A percentile compares a stretch with the other conserved stretches of the same genome.
phyloP scores from a whole-genome alignment of 2,888 invertebrate genomes.

The Leptopilina myrica region DNA sequence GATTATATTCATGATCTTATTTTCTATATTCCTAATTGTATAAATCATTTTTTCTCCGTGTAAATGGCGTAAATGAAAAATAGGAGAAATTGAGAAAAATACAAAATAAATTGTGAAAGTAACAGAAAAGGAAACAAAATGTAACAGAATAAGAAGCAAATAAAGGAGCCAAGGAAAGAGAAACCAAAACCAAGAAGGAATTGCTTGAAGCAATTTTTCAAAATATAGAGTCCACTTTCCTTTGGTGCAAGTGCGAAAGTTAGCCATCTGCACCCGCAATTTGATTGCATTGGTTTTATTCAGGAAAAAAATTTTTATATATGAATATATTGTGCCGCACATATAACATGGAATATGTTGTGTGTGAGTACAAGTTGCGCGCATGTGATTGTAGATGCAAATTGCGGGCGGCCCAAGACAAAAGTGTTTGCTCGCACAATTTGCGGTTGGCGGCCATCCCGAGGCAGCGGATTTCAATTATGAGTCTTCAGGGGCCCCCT shows the following conservation, averaged over 20 bases:
- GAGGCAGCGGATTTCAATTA: constrained; percentile 75
- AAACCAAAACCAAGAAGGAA: neutral
- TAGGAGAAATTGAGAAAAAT: no score
- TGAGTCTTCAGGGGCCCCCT: constrained; percentile 69
- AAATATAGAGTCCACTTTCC: constrained; percentile 9
- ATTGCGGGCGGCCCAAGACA: constrained; percentile 71
- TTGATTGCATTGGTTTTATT: constrained; percentile 25
- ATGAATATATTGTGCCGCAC: constrained; percentile 30
- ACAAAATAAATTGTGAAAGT: no score
- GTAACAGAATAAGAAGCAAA: no score
- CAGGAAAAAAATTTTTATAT: constrained; percentile 2
- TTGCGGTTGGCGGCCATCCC: constrained; percentile 70
- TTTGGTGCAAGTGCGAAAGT: constrained; percentile 16
- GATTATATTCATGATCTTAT: no score
- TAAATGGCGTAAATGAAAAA: no score
- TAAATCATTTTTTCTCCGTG: no score
- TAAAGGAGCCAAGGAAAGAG: neutral
- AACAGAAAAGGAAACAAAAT: no score
- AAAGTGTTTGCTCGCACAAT: constrained; percentile 74
- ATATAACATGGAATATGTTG: constrained; percentile 23
- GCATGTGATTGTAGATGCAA: constrained; percentile 65
- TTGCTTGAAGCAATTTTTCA: constrained; percentile 12
- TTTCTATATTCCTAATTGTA: no score
- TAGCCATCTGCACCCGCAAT: constrained; percentile 24
- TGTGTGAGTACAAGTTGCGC: neutral